Evolutionary conservation across 2,113 vertebrate genomes (phyloP), one percentile per base, ranked within the genome.

Genomic region (Paratilapia polleni): DNA sequence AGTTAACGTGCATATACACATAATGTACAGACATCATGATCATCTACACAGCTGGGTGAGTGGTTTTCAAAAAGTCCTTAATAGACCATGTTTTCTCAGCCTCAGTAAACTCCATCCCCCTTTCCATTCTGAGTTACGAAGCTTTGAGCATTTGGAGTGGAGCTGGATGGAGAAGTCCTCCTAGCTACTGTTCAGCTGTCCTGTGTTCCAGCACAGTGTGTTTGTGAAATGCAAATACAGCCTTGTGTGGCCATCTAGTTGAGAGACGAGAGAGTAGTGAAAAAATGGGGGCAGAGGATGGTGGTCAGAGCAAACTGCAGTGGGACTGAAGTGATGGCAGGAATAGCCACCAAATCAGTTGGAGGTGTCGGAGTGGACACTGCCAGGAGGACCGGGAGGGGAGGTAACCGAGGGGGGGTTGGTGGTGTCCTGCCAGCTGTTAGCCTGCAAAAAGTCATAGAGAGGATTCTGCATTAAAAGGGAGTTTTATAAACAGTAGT

Each of bases 361-460:
- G 88, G 97, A 97, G 38, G 97, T 96, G 86, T 97, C 96, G 0
- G 97, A 97, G 91, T 96, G 96, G 94, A 96, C 93, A 59, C 96
- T 97, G 95, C 95, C 9, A 91, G 96, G 94, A 95, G 95, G 95
- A 91, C 94, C 94, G 6, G 95, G 87, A 57, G 96, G 96, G 85
- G 97, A 97, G 81, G 95, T 93, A 94, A 97, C 89, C 31, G 96
- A 96, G 57, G 94, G 94, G 77, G 96, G 95, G 90, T 96, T 96
- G 85, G 95, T 89, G 88, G 95, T 95, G 84, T 97, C 96, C 94
- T 96, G 97, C 96, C 96, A 97, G 97, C 97, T 95, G 95, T 96
- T 96, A 93, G 96, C 95, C 97, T 98, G 91, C 14, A 85, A 26
- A 88, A 78, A 17, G 26, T 22, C 54, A 22, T 11, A 86, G 36